Evolutionary conservation across 1,140 invertebrate species (phyloP), one percentile per base, ranked within the genome.

Genomic region (Drosophila leontia): DNA sequence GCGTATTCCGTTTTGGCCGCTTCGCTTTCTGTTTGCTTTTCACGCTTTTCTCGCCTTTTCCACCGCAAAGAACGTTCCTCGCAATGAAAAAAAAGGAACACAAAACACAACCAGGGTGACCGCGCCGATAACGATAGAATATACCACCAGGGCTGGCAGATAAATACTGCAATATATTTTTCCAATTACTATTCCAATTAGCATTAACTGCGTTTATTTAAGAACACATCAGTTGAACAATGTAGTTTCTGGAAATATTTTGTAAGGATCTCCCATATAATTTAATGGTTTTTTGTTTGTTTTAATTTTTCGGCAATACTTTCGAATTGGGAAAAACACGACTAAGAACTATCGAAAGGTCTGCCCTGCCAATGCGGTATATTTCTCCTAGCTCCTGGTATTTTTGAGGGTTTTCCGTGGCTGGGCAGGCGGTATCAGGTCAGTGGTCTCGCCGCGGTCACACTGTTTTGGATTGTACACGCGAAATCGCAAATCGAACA

Each of bases 381-480:
- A 23, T 60, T n/a, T 19, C 17, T 1, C 6, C 8, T 2, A 34
- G 15, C 8, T 2, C 1, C 1, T 12, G 29, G 29, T 19, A n/a
- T 23, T 5, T 32, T 34, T 37, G 35, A 51, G 59, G 19, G 15
- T 3, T 35, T 61, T 53, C 6, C 34, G 17, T 7, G 32, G 6
- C 29, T 17, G 32, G 3, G 7, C 29, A 3, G 15, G 19, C 15
- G 42, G n/a, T 50, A 51, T 51, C 19, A 23, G 19, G 8, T 37
- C 35, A 19, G 32, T 44, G 32, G 34, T 37, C 13, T 23, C 29
- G 57, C 35, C 39, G 70, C 53, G 51, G 62, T 72, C 78, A 81
- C 78, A 82, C 65, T 81, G 70, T 77, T 80, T 80, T 81, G 65
- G 65, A 77, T 67, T 78, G 68, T 78, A 78, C 75, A 75, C 77